These are phyloP conservation scores for Takifugu ocellatus DNA, from an alignment of 2,797 vertebrate species.

Conservation along the genomic window DNA sequence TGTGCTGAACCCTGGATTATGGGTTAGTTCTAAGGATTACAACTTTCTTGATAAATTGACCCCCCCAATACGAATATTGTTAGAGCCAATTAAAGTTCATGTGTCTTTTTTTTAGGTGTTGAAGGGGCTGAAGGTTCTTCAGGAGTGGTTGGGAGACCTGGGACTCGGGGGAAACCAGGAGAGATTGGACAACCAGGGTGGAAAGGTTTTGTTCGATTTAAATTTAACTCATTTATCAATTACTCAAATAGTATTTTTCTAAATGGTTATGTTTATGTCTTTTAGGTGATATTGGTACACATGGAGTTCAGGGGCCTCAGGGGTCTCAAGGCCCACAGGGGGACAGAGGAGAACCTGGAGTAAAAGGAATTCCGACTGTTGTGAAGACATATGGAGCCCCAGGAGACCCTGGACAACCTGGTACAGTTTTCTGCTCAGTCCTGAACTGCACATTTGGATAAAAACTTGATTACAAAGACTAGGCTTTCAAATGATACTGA, in stretches of 20 bases:
- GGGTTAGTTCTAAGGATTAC: neutral
- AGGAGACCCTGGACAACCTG: slow-evolving; percentile 52
- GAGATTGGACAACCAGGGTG: slow-evolving; percentile 52
- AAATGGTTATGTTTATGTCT: slow-evolving; percentile 4
- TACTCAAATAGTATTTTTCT: neutral
- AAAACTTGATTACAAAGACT: too few species aligned
- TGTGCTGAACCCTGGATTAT: neutral
- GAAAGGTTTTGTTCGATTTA: slow-evolving; percentile 53
- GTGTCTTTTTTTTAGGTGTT: slow-evolving; percentile 36
- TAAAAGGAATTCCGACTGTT: slow-evolving; percentile 40
- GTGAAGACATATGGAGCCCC: slow-evolving; percentile 39
- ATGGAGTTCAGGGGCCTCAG: slow-evolving; percentile 42
- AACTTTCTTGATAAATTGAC: neutral
- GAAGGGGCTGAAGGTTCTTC: slow-evolving; percentile 45
- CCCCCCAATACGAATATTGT: neutral
- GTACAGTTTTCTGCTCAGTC: slow-evolving; percentile 25
- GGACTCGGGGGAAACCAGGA: slow-evolving; percentile 54
- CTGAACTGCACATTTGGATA: too few species aligned
- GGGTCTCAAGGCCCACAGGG: slow-evolving; percentile 57
- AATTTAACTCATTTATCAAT: neutral
- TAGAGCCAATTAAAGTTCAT: neutral
- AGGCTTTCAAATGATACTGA: too few species aligned
- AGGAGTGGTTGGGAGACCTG: slow-evolving; percentile 49
- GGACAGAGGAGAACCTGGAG: slow-evolving; percentile 54
- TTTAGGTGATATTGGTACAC: slow-evolving; percentile 40